Evolutionary conservation across 2,888 invertebrate genomes (phyloP).

Genomic region (Calameuta filiformis): DNA sequence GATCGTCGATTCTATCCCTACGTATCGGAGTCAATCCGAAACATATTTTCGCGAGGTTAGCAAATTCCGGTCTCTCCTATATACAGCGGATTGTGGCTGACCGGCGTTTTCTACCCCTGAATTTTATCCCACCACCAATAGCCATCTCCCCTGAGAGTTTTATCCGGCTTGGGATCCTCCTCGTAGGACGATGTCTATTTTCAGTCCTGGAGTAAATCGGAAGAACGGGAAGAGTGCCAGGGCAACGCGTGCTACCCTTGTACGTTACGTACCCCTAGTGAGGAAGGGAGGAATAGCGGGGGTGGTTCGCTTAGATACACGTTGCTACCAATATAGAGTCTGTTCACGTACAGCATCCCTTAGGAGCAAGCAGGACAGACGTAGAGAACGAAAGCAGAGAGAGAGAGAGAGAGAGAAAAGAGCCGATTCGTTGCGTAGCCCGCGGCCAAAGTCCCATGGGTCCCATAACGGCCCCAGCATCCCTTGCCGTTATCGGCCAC

Average conservation of each 20-base stretch:
- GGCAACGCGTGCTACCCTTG: neutral
- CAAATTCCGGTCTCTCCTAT: slow-evolving; percentile 46
- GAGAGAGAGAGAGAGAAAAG: slow-evolving; percentile 7
- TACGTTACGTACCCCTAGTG: no score
- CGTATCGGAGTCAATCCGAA: slow-evolving; percentile 51
- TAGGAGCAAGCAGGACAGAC: neutral
- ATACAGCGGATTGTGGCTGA: slow-evolving; percentile 39
- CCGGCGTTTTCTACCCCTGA: slow-evolving; percentile 35
- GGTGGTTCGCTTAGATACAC: no score
- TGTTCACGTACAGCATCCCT: no score
- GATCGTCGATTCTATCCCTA: no score
- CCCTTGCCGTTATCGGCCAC: slow-evolving; percentile 42
- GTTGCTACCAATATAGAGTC: no score
- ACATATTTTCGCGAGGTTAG: slow-evolving; percentile 63
- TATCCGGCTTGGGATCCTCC: slow-evolving; percentile 35
- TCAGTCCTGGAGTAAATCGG: slow-evolving; percentile 26
- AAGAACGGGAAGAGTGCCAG: neutral
- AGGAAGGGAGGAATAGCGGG: no score
- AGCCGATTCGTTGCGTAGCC: slow-evolving; percentile 41
- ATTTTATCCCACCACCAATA: slow-evolving; percentile 29
- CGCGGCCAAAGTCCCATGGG: slow-evolving; percentile 58
- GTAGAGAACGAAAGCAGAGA: neutral
- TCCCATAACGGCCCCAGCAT: slow-evolving; percentile 56
- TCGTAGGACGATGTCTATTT: slow-evolving; percentile 22
- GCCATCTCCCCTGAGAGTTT: slow-evolving; percentile 38